Base-by-base conservation (phyloP, 1,140 invertebrate genomes). In the Thalassaphorura encarpata region DNA sequence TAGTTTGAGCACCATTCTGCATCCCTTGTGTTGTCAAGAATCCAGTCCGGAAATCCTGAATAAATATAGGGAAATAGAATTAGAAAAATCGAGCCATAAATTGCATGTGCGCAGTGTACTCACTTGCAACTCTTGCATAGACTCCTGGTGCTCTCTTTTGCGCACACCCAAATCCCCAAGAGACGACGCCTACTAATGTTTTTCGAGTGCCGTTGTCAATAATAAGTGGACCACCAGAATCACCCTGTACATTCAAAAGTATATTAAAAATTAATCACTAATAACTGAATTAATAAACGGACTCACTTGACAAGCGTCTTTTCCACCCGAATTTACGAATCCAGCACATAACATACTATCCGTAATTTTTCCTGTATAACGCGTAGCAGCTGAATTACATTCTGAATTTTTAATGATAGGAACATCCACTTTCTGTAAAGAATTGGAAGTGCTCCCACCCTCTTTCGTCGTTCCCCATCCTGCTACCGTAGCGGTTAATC, bases 271-370 rank as follows among this genome's bases (percentile, higher is more conserved):
- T 13, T 23, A 40, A 50, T 21, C 3, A 42, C 24, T 11, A 43
- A 51, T 16, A 21, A 33, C 8, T 24, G 6, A 11, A 40, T 18
- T 28, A 50, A 50, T 48, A 29, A 27, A 39, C 11, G 13, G 2
- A 33, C 47, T 59, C 16, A 65, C 62, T 76, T 91, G 87, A 67
- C 87, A 92, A 29, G 86, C 85, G 71, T 92, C 88, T 65, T 83
- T 87, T 45, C 78, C 74, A 6, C 88, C 88, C 4, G 75, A 74
- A n/a, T 83, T 78, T 0, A 78, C 75, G 68, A 85, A 87, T 11
- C 87, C 87, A n/a, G 86, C 87, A 67, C 87, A 90, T 19, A 55
- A 21, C 58, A 63, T 63, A 31, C 54, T 56, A 16, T 55, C 53
- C 1, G 59, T 62, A 11, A 66, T 62, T 46, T 60, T 63, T 4